A percentile compares a stretch with the other conserved stretches of the same genome.
Conservation (phyloP, 2,797 vertebrate genomes). For the Fistularia tabacaria region DNA sequence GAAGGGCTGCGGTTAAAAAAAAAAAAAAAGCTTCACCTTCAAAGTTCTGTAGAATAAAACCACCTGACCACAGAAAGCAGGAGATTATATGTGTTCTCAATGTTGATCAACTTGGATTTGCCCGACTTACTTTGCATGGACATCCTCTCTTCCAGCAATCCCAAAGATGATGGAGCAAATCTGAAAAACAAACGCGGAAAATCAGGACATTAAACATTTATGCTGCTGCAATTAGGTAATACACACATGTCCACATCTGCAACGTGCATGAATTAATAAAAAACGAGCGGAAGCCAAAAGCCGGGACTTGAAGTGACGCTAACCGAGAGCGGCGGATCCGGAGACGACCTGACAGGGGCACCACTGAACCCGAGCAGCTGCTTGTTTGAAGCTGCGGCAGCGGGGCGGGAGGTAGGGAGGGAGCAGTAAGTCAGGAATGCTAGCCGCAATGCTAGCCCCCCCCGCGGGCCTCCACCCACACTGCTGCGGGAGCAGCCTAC, state of each 20-base stretch:
- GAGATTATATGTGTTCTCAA: not conserved
- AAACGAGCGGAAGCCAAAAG: no score
- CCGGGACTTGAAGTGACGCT: no score
- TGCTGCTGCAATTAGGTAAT: not conserved
- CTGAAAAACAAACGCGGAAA: constrained; percentile 44
- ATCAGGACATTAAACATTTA: constrained; percentile 9
- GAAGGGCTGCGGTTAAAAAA: no score
- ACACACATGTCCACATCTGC: not conserved
- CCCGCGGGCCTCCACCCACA: constrained; percentile 60
- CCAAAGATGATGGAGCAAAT: constrained; percentile 51
- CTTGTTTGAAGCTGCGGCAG: constrained; percentile 12
- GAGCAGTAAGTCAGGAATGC: constrained; percentile 60
- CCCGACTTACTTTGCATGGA: constrained; percentile 70
- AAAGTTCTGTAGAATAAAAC: not conserved
- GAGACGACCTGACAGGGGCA: no score
- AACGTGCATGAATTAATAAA: constrained; percentile 1
- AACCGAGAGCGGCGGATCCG: no score
- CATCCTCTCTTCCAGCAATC: constrained; percentile 59
- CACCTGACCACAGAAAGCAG: not conserved
- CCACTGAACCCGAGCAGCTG: no score
- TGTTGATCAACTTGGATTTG: no score
- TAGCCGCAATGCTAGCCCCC: constrained; percentile 51
- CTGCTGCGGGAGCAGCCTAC: constrained; percentile 49
- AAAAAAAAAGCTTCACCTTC: constrained; percentile 15
- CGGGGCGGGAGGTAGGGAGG: constrained; percentile 31